phyloP scores from a whole-genome alignment of 92 coral and sea anemone species.

The Umimayanthus chanpuru region DNA sequence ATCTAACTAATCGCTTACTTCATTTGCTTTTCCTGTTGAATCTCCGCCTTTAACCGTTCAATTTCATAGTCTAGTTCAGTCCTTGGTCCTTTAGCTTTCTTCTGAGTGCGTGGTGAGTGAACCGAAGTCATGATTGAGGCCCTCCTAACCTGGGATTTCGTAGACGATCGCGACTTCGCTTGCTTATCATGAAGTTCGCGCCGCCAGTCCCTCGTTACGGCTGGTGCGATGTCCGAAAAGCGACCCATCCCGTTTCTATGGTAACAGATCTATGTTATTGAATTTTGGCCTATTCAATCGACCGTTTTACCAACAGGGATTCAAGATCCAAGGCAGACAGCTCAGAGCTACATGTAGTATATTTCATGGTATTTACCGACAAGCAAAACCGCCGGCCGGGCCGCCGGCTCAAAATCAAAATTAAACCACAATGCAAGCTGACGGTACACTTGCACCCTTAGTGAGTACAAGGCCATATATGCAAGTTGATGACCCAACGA shows the following conservation, averaged over 20 bases:
- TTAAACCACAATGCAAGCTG: too few relatives aligned
- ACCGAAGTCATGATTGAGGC: constrained; percentile 58
- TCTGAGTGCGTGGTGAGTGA: constrained; percentile 51
- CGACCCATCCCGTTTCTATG: constrained; percentile 75
- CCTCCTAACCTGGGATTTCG: constrained; percentile 57
- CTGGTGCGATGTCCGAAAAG: constrained; percentile 30
- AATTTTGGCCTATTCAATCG: too few relatives aligned
- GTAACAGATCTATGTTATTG: constrained; percentile 61
- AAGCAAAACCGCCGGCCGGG: too few relatives aligned
- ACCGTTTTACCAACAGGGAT: too few relatives aligned
- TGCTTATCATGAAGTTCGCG: constrained; percentile 33
- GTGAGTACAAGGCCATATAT: too few relatives aligned
- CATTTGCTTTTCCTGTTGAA: constrained; percentile 97
- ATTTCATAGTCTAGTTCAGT: constrained; percentile 93
- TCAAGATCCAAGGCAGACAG: too few relatives aligned
- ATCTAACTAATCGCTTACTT: constrained; percentile 63
- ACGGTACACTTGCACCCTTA: too few relatives aligned
- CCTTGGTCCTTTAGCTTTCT: constrained; percentile 76
- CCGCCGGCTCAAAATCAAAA: too few relatives aligned
- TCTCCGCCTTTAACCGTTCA: constrained; percentile 90
- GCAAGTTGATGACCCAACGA: too few relatives aligned
- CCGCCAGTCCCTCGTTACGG: constrained; percentile 40
- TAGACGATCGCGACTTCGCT: constrained; percentile 24
- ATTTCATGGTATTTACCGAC: too few relatives aligned
- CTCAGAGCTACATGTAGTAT: too few relatives aligned